Percentiles rank a stretch among this genome's conserved stretches.
Evolutionary conservation across 1,140 invertebrate genomes (phyloP).

Genomic region (Aphidius gifuensis): DNA sequence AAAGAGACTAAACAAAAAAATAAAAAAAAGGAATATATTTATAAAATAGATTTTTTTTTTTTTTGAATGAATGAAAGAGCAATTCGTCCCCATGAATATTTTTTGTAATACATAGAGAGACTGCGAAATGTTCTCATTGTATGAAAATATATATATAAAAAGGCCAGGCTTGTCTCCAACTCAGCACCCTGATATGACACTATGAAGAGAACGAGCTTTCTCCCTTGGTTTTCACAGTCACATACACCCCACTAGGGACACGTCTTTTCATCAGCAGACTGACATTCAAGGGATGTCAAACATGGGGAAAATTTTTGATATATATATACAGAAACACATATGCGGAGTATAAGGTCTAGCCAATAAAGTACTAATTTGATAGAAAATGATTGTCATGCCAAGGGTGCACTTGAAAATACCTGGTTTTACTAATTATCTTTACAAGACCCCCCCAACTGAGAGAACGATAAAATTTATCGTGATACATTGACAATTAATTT

Average conservation of each 20-base stretch:
- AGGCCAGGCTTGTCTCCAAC: too few relatives aligned
- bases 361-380: constrained; percentile 27
- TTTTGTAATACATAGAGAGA: neutral
- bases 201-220: too few relatives aligned
- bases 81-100: constrained; percentile 1
- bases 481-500: constrained; percentile 5
- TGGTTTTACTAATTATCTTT: constrained; percentile 10
- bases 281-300: neutral
- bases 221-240: too few relatives aligned
- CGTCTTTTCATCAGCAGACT: constrained; percentile 14
- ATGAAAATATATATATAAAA: constrained; percentile 3
- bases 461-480: neutral
- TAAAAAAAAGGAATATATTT: neutral
- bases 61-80: neutral
- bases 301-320: neutral
- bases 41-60: too few relatives aligned
- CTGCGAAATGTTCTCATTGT: neutral
- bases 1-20: too few relatives aligned
- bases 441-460: neutral
- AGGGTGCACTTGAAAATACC: constrained; percentile 3
- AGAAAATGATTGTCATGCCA: constrained; percentile 17
- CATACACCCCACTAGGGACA: constrained; percentile 7
- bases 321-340: neutral
- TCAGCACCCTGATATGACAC: constrained; percentile 6
- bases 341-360: neutral